Percentiles rank a stretch among this genome's conserved stretches.
These are phyloP conservation scores for Hyposoter dolosus DNA, from an alignment of 2,888 invertebrate species.

Conservation along the genomic window DNA sequence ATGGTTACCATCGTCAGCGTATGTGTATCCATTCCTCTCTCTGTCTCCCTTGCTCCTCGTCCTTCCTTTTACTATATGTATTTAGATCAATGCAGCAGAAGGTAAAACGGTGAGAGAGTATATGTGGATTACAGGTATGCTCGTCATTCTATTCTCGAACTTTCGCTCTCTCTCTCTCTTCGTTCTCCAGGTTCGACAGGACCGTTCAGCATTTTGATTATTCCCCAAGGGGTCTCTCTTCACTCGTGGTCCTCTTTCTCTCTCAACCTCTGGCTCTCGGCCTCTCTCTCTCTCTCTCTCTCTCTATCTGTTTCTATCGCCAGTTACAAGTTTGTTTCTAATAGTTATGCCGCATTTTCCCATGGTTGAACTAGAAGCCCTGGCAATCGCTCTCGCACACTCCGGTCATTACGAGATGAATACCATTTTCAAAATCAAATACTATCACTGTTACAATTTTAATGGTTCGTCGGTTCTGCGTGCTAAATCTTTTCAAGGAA, in stretches of 20 bases:
- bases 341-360: slow-evolving; percentile 62
- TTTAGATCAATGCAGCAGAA: slow-evolving; percentile 21
- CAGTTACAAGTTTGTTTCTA: slow-evolving; percentile 60
- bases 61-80: slow-evolving; percentile 16
- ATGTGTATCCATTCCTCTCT: slow-evolving; percentile 24
- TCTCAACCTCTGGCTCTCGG: not conserved
- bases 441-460: not conserved
- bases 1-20: slow-evolving; percentile 69
- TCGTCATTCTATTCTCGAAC: slow-evolving; percentile 1
- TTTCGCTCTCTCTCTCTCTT: slow-evolving; percentile 13
- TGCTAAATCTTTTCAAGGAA: not conserved
- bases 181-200: slow-evolving; percentile 64
- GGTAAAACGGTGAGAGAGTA: slow-evolving; percentile 15
- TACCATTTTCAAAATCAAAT: not conserved
- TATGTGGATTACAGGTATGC: slow-evolving; percentile 34
- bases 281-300: not conserved
- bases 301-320: not conserved
- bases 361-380: not conserved
- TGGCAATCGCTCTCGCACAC: not conserved
- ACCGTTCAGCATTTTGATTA: slow-evolving; percentile 71
- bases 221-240: slow-evolving; percentile 64
- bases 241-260: slow-evolving; percentile 1
- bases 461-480: not conserved
- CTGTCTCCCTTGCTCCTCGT: slow-evolving; percentile 44
- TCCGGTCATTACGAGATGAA: slow-evolving; percentile 21